Percentiles rank a stretch among this genome's conserved stretches.
These are phyloP conservation scores for Mionectes olivaceus DNA, from an alignment of 2,797 vertebrate species.

Conservation along the genomic window DNA sequence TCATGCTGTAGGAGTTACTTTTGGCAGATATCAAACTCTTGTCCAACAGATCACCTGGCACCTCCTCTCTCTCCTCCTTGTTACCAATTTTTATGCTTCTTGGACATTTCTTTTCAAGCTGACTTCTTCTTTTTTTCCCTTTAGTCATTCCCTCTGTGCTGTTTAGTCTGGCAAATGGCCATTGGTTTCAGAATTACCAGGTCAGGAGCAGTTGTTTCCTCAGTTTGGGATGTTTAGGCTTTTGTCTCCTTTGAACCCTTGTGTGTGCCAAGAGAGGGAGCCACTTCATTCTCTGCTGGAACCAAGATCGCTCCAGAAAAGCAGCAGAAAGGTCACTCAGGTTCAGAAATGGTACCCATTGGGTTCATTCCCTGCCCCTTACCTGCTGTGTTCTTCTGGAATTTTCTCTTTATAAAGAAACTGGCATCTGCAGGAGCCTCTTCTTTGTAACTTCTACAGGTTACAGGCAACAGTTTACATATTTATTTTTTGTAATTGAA, in stretches of 20 bases:
- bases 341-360: background rate
- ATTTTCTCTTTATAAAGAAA: background rate
- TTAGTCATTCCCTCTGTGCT: background rate
- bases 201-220: accelerated
- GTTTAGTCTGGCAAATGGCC: background rate
- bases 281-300: accelerated
- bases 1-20: background rate
- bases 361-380: background rate
- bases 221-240: background rate
- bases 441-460: background rate
- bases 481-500: background rate
- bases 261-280: background rate
- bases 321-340: background rate
- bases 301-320: background rate
- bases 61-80: background rate
- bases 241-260: background rate
- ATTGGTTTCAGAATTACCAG: background rate
- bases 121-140: background rate
- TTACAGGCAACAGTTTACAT: background rate
- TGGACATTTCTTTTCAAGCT: background rate
- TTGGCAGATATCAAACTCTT: background rate
- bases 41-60: background rate
- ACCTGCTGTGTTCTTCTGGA: background rate
- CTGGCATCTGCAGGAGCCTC: background rate
- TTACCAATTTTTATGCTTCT: background rate